A percentile compares a stretch with the other conserved stretches of the same genome.
Evolutionary conservation across 2,113 vertebrate species (phyloP).

Genomic region (Oryzias woworae): DNA sequence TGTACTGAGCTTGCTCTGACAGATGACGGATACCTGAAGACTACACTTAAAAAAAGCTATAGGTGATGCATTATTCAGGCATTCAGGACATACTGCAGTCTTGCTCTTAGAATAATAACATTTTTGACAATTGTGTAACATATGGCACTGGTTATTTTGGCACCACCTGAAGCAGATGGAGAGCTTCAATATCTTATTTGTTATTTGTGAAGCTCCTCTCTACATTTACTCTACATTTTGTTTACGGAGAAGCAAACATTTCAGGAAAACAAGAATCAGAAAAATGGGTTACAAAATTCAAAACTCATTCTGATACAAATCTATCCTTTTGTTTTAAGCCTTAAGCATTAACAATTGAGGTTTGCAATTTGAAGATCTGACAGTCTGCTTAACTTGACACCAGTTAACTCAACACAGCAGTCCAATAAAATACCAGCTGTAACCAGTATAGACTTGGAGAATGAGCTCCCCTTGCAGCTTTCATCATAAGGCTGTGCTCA

Average conservation of each 20-base stretch:
- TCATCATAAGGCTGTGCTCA: constrained; percentile 8
- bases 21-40: constrained; percentile 32
- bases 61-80: constrained; percentile 52
- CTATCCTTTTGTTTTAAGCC: too few relatives aligned
- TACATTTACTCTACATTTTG: too few relatives aligned
- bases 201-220: too few relatives aligned
- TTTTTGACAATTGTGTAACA: too few relatives aligned
- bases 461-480: background rate
- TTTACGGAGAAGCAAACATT: too few relatives aligned
- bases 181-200: too few relatives aligned
- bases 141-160: too few relatives aligned
- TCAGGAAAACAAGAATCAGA: too few relatives aligned
- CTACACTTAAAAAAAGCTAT: constrained; percentile 23
- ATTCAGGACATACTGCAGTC: constrained; percentile 20
- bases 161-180: too few relatives aligned
- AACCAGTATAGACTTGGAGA: constrained; percentile 11
- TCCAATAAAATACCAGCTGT: constrained; percentile 24
- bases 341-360: constrained; percentile 1
- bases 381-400: constrained; percentile 13
- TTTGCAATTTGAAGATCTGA: constrained; percentile 36
- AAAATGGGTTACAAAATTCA: too few relatives aligned
- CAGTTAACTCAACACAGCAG: constrained; percentile 39
- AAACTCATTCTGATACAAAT: too few relatives aligned
- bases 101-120: constrained; percentile 31
- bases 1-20: constrained; percentile 7